A percentile compares a stretch with the other conserved stretches of the same genome.
phyloP scores from a whole-genome alignment of 2,113 vertebrate species.

The Myanophis thanlyinensis region DNA sequence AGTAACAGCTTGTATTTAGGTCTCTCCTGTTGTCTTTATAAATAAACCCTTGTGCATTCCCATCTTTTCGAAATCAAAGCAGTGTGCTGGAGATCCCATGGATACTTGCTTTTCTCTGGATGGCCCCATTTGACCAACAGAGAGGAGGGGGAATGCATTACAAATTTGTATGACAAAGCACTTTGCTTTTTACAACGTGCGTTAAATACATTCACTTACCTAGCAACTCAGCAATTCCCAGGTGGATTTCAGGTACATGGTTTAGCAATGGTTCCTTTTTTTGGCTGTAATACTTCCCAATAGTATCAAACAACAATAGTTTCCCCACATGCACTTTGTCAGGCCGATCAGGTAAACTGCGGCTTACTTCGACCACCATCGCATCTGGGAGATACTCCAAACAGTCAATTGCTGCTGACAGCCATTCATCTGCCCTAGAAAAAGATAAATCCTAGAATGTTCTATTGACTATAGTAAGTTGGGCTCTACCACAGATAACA shows the following conservation, averaged over 20 bases:
- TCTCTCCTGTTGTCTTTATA: background rate
- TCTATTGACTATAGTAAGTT: background rate
- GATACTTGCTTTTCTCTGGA: background rate
- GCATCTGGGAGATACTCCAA: conserved; percentile 92
- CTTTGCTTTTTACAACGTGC: background rate
- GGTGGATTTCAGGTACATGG: conserved; percentile 88
- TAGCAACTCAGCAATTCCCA: conserved; percentile 89
- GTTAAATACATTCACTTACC: conserved; percentile 72
- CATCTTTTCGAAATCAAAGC: background rate
- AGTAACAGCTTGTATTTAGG: background rate
- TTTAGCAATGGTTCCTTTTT: conserved; percentile 84
- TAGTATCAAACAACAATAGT: conserved; percentile 81
- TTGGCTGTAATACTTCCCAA: conserved; percentile 83
- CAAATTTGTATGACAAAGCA: background rate
- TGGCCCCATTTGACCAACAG: background rate
- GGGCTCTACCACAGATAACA: background rate
- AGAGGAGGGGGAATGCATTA: background rate
- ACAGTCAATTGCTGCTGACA: conserved; percentile 88
- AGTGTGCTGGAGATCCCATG: background rate
- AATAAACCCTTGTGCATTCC: background rate
- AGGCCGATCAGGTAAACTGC: conserved; percentile 79
- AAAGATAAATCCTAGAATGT: background rate
- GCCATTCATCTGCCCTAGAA: conserved; percentile 89
- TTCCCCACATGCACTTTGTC: conserved; percentile 80
- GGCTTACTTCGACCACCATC: conserved; percentile 89